Conservation (phyloP, 2,888 invertebrate species). For the Heliconius cydno region DNA sequence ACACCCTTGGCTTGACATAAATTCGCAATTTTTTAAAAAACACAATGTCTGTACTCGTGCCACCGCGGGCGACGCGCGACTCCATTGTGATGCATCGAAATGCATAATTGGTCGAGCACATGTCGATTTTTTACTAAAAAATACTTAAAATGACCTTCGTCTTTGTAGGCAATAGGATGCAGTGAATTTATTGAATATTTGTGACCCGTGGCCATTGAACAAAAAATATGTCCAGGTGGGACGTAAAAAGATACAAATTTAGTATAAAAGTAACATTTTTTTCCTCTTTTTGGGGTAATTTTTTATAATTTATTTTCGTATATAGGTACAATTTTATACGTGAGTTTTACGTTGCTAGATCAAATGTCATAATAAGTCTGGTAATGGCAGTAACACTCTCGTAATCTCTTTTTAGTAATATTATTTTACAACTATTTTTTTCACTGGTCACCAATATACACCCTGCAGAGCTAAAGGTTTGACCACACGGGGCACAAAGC, state of each 20-base stretch:
- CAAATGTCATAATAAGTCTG: slow-evolving; percentile 19
- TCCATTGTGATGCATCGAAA: slow-evolving; percentile 77
- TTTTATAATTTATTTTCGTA: slow-evolving; percentile 32
- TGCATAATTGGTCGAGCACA: slow-evolving; percentile 82
- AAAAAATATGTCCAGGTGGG: slow-evolving; percentile 76
- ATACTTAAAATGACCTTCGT: slow-evolving; percentile 76
- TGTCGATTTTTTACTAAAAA: slow-evolving; percentile 71
- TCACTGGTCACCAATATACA: slow-evolving; percentile 61
- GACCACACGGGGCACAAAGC: slow-evolving; percentile 50
- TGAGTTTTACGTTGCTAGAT: background rate
- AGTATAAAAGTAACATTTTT: slow-evolving; percentile 40
- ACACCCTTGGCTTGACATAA: slow-evolving; percentile 69
- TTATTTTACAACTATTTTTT: slow-evolving; percentile 29
- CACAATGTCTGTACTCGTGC: slow-evolving; percentile 69
- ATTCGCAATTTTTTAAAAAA: slow-evolving; percentile 70
- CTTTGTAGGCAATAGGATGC: slow-evolving; percentile 73
- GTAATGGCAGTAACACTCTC: background rate
- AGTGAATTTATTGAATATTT: slow-evolving; percentile 75
- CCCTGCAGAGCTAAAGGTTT: slow-evolving; percentile 67
- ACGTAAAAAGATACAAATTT: slow-evolving; percentile 60
- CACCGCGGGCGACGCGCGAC: slow-evolving; percentile 57
- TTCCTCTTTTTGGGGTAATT: slow-evolving; percentile 37
- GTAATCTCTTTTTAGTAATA: slow-evolving; percentile 26
- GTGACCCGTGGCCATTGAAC: slow-evolving; percentile 76
- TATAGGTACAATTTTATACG: slow-evolving; percentile 3